phyloP scores from a whole-genome alignment of 2,888 invertebrate species.

The Chymomyza caudatula region DNA sequence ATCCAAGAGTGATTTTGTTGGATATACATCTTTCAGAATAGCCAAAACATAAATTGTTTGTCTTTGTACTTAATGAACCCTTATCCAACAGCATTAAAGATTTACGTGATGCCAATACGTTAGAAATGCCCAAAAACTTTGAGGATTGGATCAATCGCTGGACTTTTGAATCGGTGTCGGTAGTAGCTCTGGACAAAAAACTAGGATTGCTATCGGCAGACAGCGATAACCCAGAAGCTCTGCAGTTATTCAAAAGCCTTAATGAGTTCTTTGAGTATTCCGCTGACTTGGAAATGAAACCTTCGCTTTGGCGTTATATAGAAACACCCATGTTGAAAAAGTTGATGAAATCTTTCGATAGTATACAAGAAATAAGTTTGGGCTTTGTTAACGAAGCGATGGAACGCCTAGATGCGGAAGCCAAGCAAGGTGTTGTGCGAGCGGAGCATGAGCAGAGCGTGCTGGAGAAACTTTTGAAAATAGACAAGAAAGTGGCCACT shows the following conservation, averaged over 20 bases:
- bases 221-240: conserved; percentile 47
- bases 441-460: conserved; percentile 79
- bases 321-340: conserved; percentile 37
- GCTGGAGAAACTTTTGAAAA: conserved; percentile 81
- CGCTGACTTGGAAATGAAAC: conserved; percentile 42
- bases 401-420: conserved; percentile 58
- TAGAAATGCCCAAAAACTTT: conserved; percentile 78
- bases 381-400: conserved; percentile 75
- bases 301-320: conserved; percentile 43
- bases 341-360: conserved; percentile 54
- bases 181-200: conserved; percentile 77
- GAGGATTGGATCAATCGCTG: conserved; percentile 80
- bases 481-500: conserved; percentile 81
- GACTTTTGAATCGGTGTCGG: conserved; percentile 80
- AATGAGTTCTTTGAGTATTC: conserved; percentile 28
- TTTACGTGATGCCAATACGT: conserved; percentile 59
- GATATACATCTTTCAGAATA: too few species aligned
- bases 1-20: too few species aligned
- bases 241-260: conserved; percentile 45
- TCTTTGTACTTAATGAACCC: not conserved
- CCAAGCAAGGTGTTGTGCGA: conserved; percentile 44
- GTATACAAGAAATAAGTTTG: conserved; percentile 55
- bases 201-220: conserved; percentile 61
- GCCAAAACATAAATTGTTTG: not conserved
- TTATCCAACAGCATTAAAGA: conserved; percentile 55